Evolutionary conservation across 2,888 invertebrate genomes (phyloP).

Genomic region (Latrodectus hesperus): DNA sequence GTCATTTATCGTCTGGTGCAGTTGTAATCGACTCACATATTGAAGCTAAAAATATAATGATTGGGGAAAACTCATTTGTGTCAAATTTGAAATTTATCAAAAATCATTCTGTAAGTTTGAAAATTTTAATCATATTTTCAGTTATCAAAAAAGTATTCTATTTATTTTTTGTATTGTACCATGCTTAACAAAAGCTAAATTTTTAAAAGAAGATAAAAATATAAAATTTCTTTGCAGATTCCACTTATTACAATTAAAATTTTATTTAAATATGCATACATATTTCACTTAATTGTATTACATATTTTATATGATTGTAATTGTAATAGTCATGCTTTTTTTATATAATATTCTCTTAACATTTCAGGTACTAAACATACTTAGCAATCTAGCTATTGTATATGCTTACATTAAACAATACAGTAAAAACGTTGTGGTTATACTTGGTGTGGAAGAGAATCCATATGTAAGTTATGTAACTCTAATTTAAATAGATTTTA

Average conservation of each 20-base stretch:
- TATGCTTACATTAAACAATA: slow-evolving; percentile 1
- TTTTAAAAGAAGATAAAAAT: too few relatives aligned
- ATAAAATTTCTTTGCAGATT: too few relatives aligned
- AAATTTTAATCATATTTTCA: too few relatives aligned
- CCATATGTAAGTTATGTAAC: slow-evolving; percentile 23
- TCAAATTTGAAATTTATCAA: slow-evolving; percentile 25
- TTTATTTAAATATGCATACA: too few relatives aligned
- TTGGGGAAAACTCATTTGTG: slow-evolving; percentile 48
- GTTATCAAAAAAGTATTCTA: too few relatives aligned
- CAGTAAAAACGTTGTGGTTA: background rate
- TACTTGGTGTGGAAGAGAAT: slow-evolving; percentile 49
- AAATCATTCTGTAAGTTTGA: slow-evolving; percentile 14
- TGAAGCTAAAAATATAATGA: background rate
- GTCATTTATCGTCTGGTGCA: background rate
- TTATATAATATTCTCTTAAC: background rate
- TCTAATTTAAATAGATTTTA: too few relatives aligned
- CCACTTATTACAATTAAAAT: too few relatives aligned
- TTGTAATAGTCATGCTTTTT: background rate
- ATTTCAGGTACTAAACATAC: slow-evolving; percentile 33
- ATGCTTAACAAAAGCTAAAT: too few relatives aligned
- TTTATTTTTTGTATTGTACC: too few relatives aligned
- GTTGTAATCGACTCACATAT: slow-evolving; percentile 35
- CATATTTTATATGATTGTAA: background rate
- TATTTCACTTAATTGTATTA: too few relatives aligned
- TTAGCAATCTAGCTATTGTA: slow-evolving; percentile 27